These are phyloP conservation scores for Latrodectus elegans DNA, from an alignment of 2,888 invertebrate genomes.

Conservation along the genomic window DNA sequence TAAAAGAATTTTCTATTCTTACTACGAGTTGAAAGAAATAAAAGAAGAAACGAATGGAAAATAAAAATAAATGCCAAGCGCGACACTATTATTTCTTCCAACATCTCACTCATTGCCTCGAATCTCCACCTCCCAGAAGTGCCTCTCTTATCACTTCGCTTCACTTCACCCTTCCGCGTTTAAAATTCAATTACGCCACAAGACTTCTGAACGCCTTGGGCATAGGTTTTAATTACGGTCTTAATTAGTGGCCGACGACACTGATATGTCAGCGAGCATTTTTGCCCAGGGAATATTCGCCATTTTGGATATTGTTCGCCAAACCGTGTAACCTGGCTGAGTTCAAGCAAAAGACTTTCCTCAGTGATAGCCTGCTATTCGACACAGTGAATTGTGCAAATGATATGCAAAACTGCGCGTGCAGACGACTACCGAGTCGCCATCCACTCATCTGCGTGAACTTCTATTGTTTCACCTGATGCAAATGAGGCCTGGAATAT, in stretches of 20 bases:
- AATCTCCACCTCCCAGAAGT: conserved; percentile 22
- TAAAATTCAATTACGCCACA: conserved; percentile 63
- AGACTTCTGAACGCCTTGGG: conserved; percentile 29
- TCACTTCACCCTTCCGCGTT: conserved; percentile 40
- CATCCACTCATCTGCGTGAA: conserved; percentile 1
- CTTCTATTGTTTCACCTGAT: conserved; percentile 15
- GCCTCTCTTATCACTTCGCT: conserved; percentile 53
- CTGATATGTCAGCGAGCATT: conserved; percentile 50
- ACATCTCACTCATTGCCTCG: neutral
- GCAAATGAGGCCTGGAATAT: conserved; percentile 47
- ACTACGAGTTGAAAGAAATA: neutral
- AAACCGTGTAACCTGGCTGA: conserved; percentile 9
- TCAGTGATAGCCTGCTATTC: neutral
- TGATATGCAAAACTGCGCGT: conserved; percentile 40
- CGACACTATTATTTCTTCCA: conserved; percentile 43
- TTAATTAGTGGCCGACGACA: conserved; percentile 47
- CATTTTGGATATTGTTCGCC: conserved; percentile 27
- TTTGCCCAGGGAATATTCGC: conserved; percentile 22
- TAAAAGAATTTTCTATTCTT: conserved; percentile 22
- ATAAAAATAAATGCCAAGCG: neutral
- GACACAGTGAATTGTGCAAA: conserved; percentile 3
- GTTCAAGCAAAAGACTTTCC: conserved; percentile 11
- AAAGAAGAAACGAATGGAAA: neutral
- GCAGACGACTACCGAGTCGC: conserved; percentile 8
- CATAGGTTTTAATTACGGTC: conserved; percentile 61